Evolutionary conservation across 23 tunicate genomes (phyloP).

Genomic region (Halocynthia roretzi): DNA sequence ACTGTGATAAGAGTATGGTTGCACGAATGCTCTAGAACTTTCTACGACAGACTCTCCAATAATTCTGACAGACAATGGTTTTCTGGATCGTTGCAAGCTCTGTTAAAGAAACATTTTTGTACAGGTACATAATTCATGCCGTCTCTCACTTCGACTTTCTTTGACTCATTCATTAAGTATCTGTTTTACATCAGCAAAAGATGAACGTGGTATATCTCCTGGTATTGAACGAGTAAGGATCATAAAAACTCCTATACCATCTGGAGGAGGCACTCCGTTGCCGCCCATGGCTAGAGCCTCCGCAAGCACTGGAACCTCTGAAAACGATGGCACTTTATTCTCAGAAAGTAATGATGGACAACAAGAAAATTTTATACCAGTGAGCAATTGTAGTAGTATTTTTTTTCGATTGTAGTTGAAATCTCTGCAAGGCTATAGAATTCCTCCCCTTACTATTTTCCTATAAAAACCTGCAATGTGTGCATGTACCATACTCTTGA

Average conservation of each 20-base stretch:
- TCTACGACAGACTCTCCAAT: conserved; percentile 45
- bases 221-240: conserved; percentile 30
- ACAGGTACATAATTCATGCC: conserved; percentile 28
- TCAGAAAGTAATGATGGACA: not conserved
- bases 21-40: conserved; percentile 76
- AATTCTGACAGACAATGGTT: conserved; percentile 44
- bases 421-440: no score
- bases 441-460: no score
- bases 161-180: not conserved
- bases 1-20: conserved; percentile 75
- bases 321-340: not conserved
- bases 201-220: conserved; percentile 27
- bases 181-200: conserved; percentile 25
- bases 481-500: no score
- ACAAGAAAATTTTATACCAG: not conserved
- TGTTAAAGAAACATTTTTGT: conserved; percentile 68
- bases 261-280: conserved; percentile 32
- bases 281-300: conserved; percentile 13
- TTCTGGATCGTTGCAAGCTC: conserved; percentile 21
- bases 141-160: not conserved
- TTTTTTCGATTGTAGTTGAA: no score
- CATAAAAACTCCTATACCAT: conserved; percentile 63
- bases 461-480: no score
- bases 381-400: not conserved
- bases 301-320: not conserved